Base-by-base conservation (phyloP, 2,113 vertebrate species). In the Myrmophylax atrothorax region DNA sequence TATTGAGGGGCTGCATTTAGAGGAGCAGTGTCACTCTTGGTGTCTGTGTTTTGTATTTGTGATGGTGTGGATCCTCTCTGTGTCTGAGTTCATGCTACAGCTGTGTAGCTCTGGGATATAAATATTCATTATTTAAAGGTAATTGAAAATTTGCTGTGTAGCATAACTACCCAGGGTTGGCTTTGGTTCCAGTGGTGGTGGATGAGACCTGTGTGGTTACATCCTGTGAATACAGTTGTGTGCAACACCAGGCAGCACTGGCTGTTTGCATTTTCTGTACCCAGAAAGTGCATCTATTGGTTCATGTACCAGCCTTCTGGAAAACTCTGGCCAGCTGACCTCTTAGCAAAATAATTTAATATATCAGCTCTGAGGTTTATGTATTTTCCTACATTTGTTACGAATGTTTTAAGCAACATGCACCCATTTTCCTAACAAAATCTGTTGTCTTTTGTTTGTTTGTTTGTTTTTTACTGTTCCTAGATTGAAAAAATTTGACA, bases 141-240 rank as follows among this genome's bases (percentile, higher is more conserved):
- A 31, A 63, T 18, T 47, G 35, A 69, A 64, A 37, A 28, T 18
- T 28, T 40, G 59, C 50, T 49, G 1, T 19, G 28, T 28, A 58
- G 50, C 3, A 1, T 29, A 46, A 49, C 18, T 38, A 12, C 47
- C 22, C 5, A 2, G 47, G 20, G 8, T 1, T 89, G 63, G 29
- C 33, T 72, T 46, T 3, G 0, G 23, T 46, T 59, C 44, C 35
- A 28, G 67, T 3, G 13, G 4, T 3, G 5, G 44, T 10, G 44
- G 26, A 16, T 19, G 55, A 77, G 50, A 66, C 19, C 38, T 38
- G 29, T 1, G 12, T 18, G n/a, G 22, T 14, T 47, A 25, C 60
- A 66, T 19, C 50, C 66, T 0, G 0, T 28, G 46, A 18, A 18
- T 0, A 0, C 28, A 33, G 23, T 6, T 81, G 25, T 37, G 12